A percentile compares a stretch with the other conserved stretches of the same genome.
phyloP scores from a whole-genome alignment of 2,113 vertebrate species.

The Neopipo cinnamomea region DNA sequence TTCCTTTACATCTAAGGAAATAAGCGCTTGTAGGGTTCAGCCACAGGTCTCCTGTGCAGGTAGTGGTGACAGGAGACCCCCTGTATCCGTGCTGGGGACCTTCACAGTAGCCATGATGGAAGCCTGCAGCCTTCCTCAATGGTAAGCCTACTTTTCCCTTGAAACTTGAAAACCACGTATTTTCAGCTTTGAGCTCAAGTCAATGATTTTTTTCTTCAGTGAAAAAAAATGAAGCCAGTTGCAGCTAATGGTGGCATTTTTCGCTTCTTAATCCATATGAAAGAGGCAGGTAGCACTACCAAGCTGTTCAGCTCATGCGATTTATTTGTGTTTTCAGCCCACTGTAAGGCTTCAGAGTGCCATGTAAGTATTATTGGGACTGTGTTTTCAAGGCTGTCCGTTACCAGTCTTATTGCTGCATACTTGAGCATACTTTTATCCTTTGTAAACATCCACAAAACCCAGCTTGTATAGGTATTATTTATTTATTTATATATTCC shows the following conservation, averaged over 20 bases:
- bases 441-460: background rate
- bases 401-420: background rate
- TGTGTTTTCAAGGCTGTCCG: background rate
- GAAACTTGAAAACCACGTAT: background rate
- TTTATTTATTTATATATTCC: background rate
- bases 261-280: background rate
- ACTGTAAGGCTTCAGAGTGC: background rate
- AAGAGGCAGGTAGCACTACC: background rate
- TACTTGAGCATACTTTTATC: background rate
- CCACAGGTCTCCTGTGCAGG: fast-evolving
- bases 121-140: background rate
- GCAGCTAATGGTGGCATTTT: fast-evolving
- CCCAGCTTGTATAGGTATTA: fast-evolving
- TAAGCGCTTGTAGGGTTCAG: fast-evolving
- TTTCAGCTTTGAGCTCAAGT: background rate
- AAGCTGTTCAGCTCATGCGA: background rate
- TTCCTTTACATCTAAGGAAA: background rate
- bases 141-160: background rate
- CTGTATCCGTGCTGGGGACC: fast-evolving
- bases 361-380: background rate
- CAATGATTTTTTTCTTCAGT: background rate
- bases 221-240: background rate
- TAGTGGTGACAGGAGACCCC: fast-evolving
- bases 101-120: background rate
- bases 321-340: background rate